A percentile compares a stretch with the other conserved stretches of the same genome.
Evolutionary conservation across 2,888 invertebrate genomes (phyloP).

Genomic region (Trimorus sp.): DNA sequence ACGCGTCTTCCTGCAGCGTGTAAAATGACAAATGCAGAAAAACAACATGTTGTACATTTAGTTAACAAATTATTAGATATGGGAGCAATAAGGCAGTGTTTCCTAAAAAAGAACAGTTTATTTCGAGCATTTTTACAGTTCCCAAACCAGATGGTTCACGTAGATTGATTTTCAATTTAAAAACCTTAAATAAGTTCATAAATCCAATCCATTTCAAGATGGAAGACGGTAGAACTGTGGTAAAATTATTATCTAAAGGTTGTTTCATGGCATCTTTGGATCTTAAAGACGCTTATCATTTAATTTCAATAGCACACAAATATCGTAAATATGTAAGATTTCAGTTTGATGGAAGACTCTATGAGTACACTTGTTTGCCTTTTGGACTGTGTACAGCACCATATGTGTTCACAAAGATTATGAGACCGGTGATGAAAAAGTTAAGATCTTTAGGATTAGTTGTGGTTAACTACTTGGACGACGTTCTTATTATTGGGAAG

Average conservation of each 20-base stretch:
- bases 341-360: constrained; percentile 37
- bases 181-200: constrained; percentile 38
- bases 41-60: not conserved
- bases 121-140: constrained; percentile 32
- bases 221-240: constrained; percentile 46
- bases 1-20: not conserved
- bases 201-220: constrained; percentile 51
- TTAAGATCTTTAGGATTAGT: constrained; percentile 22
- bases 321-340: constrained; percentile 64
- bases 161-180: constrained; percentile 28
- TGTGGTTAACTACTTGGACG: constrained; percentile 50
- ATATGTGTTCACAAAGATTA: constrained; percentile 48
- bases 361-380: constrained; percentile 62
- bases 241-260: constrained; percentile 14
- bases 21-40: constrained; percentile 3
- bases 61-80: constrained; percentile 16
- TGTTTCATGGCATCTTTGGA: constrained; percentile 49
- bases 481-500: constrained; percentile 37
- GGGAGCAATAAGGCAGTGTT: constrained; percentile 36
- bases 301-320: constrained; percentile 37
- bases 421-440: constrained; percentile 41
- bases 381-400: constrained; percentile 57
- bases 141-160: constrained; percentile 43
- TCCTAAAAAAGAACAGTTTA: constrained; percentile 22
- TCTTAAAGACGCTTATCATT: constrained; percentile 19